phyloP scores from a whole-genome alignment of 2,797 vertebrate species.

The Euthynnus affinis region DNA sequence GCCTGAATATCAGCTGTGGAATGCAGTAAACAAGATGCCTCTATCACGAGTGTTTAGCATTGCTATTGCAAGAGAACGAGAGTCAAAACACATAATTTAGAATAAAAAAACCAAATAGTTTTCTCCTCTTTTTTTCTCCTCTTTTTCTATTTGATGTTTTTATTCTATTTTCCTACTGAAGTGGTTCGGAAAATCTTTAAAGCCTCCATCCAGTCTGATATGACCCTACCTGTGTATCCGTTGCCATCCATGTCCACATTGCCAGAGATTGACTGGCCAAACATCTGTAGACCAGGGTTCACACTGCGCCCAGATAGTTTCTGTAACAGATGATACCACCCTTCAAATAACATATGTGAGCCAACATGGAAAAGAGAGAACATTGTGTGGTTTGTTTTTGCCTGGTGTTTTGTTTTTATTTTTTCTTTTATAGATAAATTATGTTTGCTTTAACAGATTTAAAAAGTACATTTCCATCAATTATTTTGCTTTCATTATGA shows the following conservation, averaged over 20 bases:
- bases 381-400: constrained; percentile 23
- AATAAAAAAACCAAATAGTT: constrained; percentile 9
- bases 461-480: background rate
- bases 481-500: background rate
- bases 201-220: background rate
- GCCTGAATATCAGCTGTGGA: constrained; percentile 74
- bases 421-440: background rate
- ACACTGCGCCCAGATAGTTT: constrained; percentile 91
- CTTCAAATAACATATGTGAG: constrained; percentile 44
- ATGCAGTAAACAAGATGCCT: constrained; percentile 87
- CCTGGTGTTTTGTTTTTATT: background rate
- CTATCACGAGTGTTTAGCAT: constrained; percentile 61
- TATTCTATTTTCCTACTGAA: background rate
- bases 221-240: constrained; percentile 92
- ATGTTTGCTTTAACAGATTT: constrained; percentile 21
- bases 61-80: constrained; percentile 27
- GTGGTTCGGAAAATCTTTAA: constrained; percentile 3
- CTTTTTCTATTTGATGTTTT: constrained; percentile 24
- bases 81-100: constrained; percentile 25
- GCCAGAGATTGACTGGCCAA: constrained; percentile 98
- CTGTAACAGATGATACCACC: constrained; percentile 82
- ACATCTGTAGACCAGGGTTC: constrained; percentile 92
- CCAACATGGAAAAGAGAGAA: constrained; percentile 36
- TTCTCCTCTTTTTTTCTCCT: constrained; percentile 1
- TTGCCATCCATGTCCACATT: constrained; percentile 98